phyloP scores from a whole-genome alignment of 2,113 vertebrate species.

The Parotia lawesii region DNA sequence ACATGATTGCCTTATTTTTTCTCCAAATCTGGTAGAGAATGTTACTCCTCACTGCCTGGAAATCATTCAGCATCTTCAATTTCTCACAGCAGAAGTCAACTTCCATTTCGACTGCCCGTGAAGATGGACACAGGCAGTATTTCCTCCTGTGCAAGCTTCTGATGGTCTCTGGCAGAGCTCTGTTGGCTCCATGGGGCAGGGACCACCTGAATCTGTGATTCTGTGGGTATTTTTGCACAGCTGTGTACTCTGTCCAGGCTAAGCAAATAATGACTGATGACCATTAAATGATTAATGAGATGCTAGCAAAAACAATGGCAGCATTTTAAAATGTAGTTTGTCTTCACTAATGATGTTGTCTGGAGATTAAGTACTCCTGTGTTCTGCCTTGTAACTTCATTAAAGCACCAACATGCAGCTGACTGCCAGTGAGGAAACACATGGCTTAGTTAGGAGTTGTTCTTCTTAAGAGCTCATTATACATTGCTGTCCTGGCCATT shows the following conservation, averaged over 20 bases:
- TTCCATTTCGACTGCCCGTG: neutral
- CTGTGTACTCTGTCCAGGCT: neutral
- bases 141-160: neutral
- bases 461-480: neutral
- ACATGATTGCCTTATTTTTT: neutral
- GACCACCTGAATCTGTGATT: neutral
- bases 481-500: neutral
- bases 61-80: neutral
- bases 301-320: neutral
- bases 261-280: neutral
- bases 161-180: neutral
- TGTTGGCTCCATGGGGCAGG: neutral
- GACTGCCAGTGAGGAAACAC: neutral
- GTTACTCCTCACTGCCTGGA: neutral
- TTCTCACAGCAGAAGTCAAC: neutral
- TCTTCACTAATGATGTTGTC: neutral
- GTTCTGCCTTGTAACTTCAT: slow-evolving; percentile 5
- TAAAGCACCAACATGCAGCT: neutral
- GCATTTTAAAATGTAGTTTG: slow-evolving; percentile 14
- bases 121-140: neutral
- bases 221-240: neutral
- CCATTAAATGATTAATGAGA: slow-evolving; percentile 7
- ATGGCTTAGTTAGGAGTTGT: neutral
- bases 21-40: neutral
- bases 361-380: neutral